Evolutionary conservation across 2,113 vertebrate species (phyloP), one percentile per base, ranked within the genome.

Genomic region (Tragelaphus buxtoni): DNA sequence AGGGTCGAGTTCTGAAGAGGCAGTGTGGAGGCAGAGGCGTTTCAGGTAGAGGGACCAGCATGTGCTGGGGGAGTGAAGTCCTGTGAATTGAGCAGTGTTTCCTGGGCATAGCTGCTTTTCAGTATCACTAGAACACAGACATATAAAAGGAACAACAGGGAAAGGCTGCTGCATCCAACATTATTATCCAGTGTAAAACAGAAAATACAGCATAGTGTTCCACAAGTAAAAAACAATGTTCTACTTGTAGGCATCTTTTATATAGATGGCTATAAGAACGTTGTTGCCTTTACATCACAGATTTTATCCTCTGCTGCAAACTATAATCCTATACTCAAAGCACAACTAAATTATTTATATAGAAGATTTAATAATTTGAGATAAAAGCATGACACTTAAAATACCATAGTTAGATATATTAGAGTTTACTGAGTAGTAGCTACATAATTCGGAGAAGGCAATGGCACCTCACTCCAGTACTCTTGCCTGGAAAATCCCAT

Each of bases 321-420:
- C 9, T 30, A 88, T 47, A 56, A 88, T 89, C 14, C 8, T 63
- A 32, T 90, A 30, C 51, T 91, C 91, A 86, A 96, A 51, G 49
- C 56, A 63, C 53, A 6, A 7, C 35, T 83, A 74, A 58, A 96
- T 97, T 94, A 96, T 86, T 76, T 84, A 2, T 72, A 95, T 28
- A 42, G 47, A 92, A 95, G 26, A 39, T 47, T 95, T 92, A 96
- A 45, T 76, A 76, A 96, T 77, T 49, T 92, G 74, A 77, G 81
- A 90, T 82, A 84, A 91, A 98, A 95, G 82, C 81, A 81, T 39
- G 53, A 24, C 2, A 96, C 79, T 98, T 98, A 20, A 94, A 95
- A 97, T 96, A 20, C 2, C 96, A 69, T 88, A 79, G 88, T 65
- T 96, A 93, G 95, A 84, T 9, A 92, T 0, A 0, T 56, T 63